Base-by-base conservation (phyloP, 1,140 invertebrate species). In the Eciton burchellii region DNA sequence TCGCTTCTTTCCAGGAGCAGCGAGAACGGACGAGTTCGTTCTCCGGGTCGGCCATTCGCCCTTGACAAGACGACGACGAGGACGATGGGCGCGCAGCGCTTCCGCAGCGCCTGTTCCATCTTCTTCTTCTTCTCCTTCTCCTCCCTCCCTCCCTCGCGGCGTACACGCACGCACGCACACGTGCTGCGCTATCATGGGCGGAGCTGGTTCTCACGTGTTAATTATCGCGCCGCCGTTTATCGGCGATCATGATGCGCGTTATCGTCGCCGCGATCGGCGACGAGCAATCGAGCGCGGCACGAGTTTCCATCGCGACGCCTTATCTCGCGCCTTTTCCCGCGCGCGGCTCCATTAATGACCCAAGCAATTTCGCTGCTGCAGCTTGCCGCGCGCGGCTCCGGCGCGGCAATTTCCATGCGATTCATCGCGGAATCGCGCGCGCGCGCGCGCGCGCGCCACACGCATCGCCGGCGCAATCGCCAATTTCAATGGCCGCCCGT, bases 11-110 rank as follows among this genome's bases (percentile, higher is more conserved):
- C 47, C 35, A 81, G n/a, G n/a, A n/a, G 83, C 77, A 81, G 85
- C 84, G 87, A 62, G 76, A 86, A 76, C 84, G 84, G 84, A 83
- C 86, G 84, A 87, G 81, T 88, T 85, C 86, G 74, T 35, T n/a
- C n/a, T n/a, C 74, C 79, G 84, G 87, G 74, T 81, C 83, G 65
- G 73, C 84, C 85, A 82, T 87, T 86, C 84, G 83, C 65, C 35
- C 45, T 63, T 60, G 70, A 45, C 47, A n/a, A n/a, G 71, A 63
- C 49, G 70, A 57, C 35, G 26, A 72, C 21, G 43, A 60, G n/a
- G 70, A 26, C 26, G 35, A 14, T 41, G 63, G n/a, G 26, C 2
- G 11, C 43, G n/a, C 70, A 35, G 12, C 49, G 19, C 56, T 73
- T 43, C 14, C 60, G 66, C 52, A n/a, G 52, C 56, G 21, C 43